Base-by-base conservation (phyloP, 2,797 vertebrate species). In the Enoplosus armatus region DNA sequence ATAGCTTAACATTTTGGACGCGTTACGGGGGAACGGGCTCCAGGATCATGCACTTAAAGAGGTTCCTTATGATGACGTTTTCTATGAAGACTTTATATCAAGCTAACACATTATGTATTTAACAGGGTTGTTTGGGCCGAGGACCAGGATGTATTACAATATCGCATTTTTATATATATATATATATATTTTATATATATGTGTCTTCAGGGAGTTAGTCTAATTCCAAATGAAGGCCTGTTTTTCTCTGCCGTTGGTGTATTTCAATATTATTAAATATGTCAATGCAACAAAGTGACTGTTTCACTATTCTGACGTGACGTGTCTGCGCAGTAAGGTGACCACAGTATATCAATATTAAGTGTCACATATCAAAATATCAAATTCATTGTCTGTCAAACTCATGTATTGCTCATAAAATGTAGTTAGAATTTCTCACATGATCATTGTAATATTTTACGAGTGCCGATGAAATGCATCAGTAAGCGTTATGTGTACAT, bases 401-500 rank as follows among this genome's bases (percentile, higher is more conserved):
- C n/a, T 39, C 33, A 16, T 55, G 14, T 63, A 39, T 48, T 47
- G 31, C 68, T 51, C 75, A 74, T 65, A 58, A 70, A 69, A 22
- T 27, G 6, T 10, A 26, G 24, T 43, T 22, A 20, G 14, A 15
- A 33, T 58, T 68, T 51, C 60, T 37, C 37, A 59, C 22, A 61
- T 35, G 54, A 22, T 59, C 41, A 27, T 12, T 54, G 18, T 41
- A 39, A 18, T 69, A 39, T 29, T 84, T 84, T 66, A 82, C 24
- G 14, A 63, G 48, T 20, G 20, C 33, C 2, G 41, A 31, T 87
- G 67, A 84, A 79, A 85, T 48, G 37, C 71, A 51, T 47, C 60
- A 35, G 58, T 67, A 18, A 58, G 37, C 62, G 59, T 58, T 66
- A 75, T 68, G 35, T 65, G 29, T 31, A 48, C n/a, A 76, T 22